phyloP scores from a whole-genome alignment of 2,888 invertebrate species.

The Cryptosula pallasiana region DNA sequence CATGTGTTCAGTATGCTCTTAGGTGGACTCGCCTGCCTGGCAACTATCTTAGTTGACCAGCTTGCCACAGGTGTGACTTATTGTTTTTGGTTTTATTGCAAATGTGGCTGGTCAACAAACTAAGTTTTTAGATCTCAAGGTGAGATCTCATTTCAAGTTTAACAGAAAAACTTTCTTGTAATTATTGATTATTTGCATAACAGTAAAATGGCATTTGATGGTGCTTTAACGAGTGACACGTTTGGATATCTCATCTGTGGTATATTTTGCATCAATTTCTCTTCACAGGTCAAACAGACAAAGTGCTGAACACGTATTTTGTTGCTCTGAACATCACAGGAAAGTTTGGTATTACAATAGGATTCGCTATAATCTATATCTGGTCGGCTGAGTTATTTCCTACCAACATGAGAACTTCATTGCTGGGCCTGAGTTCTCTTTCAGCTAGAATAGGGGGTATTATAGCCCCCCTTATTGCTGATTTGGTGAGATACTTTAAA shows the following conservation, averaged over 20 bases:
- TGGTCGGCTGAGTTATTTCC: slow-evolving; percentile 18
- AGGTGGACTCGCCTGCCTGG: slow-evolving; percentile 1
- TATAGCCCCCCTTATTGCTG: background rate
- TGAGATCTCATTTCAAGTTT: no score
- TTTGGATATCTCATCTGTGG: no score
- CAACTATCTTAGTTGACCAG: background rate
- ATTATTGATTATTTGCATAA: no score
- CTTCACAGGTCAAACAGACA: no score
- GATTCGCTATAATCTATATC: background rate
- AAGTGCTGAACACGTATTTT: no score
- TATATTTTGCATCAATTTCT: no score
- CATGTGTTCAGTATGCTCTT: slow-evolving; percentile 20
- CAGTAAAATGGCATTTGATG: no score
- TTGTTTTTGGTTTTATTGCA: no score
- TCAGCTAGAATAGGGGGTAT: background rate
- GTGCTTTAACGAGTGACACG: no score
- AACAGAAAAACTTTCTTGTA: no score
- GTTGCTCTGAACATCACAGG: background rate
- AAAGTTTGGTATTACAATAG: slow-evolving; percentile 10
- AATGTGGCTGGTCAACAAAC: no score
- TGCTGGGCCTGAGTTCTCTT: background rate
- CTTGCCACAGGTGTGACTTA: slow-evolving; percentile 7
- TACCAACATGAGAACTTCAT: background rate
- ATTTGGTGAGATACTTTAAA: slow-evolving; percentile 4
- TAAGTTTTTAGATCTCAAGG: no score